A percentile compares a stretch with the other conserved stretches of the same genome.
Evolutionary conservation across 92 coral and sea anemone genomes (phyloP).

Genomic region (Paragorgia papillata): DNA sequence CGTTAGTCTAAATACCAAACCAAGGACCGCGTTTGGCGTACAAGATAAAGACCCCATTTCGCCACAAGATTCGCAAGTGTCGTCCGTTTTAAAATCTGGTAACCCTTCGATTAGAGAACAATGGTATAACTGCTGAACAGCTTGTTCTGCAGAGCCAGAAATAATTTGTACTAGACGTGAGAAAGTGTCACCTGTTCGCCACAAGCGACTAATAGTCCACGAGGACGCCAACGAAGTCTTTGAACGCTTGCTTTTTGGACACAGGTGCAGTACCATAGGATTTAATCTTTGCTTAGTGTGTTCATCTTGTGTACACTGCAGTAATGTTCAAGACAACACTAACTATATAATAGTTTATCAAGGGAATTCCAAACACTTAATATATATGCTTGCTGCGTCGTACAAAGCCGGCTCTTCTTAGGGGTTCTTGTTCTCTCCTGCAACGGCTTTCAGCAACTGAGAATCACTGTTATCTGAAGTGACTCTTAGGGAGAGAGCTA

Average conservation of each 20-base stretch:
- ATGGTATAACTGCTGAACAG: constrained; percentile 14
- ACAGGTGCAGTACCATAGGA: neutral
- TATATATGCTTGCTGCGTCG: neutral
- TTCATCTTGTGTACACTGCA: neutral
- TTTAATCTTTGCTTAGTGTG: neutral
- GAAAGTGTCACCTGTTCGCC: constrained; percentile 13
- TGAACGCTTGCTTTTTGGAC: neutral
- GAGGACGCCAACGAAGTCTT: neutral
- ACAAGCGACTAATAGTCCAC: neutral
- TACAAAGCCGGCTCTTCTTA: neutral
- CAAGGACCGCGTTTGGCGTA: neutral
- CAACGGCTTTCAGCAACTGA: neutral
- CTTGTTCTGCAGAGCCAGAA: neutral
- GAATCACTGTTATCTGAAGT: neutral
- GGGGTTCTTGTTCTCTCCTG: neutral
- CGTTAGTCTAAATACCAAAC: neutral
- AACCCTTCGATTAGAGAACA: constrained; percentile 8
- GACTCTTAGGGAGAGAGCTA: too few relatives aligned
- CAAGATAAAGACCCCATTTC: constrained; percentile 14
- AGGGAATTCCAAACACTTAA: neutral
- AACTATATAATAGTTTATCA: neutral
- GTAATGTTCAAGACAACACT: neutral
- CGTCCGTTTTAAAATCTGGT: constrained; percentile 9
- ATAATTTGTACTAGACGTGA: neutral
- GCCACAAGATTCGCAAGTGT: neutral